These are phyloP conservation scores for Ceyx cyanopectus DNA, from an alignment of 2,113 vertebrate species.

Conservation along the genomic window DNA sequence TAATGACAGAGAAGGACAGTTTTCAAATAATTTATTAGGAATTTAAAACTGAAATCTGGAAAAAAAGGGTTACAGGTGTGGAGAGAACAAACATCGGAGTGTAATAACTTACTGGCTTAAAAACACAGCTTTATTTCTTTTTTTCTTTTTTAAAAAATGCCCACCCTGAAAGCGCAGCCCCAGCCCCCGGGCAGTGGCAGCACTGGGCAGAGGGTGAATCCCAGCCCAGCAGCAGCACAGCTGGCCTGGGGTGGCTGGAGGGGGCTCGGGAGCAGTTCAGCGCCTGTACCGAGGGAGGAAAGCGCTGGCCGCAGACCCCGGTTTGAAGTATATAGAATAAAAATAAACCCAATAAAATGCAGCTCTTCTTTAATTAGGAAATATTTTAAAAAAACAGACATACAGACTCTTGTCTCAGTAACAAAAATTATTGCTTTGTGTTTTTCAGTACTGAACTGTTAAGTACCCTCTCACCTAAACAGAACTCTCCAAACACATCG, in stretches of 20 bases:
- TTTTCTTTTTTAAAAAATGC: conserved; percentile 63
- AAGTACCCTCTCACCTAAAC: conserved; percentile 76
- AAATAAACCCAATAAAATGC: conserved; percentile 84
- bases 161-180: conserved; percentile 79
- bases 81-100: conserved; percentile 85
- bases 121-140: conserved; percentile 81
- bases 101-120: conserved; percentile 84
- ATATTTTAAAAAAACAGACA: conserved; percentile 78
- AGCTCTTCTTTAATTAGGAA: conserved; percentile 84
- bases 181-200: conserved; percentile 65
- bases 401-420: conserved; percentile 84
- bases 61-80: conserved; percentile 93
- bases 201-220: conserved; percentile 52
- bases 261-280: conserved; percentile 65
- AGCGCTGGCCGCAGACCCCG: conserved; percentile 72
- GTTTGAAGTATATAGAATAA: conserved; percentile 80
- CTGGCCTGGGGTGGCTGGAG: conserved; percentile 41
- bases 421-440: conserved; percentile 90
- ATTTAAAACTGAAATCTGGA: conserved; percentile 93
- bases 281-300: conserved; percentile 45
- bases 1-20: conserved; percentile 68
- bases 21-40: conserved; percentile 99
- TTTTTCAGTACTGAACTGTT: conserved; percentile 82
- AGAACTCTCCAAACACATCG: conserved; percentile 80
- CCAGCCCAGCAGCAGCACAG: conserved; percentile 58